Percentiles rank a stretch among this genome's conserved stretches.
Evolutionary conservation across 2,797 vertebrate genomes (phyloP).

Genomic region (Trematocara caparti): DNA sequence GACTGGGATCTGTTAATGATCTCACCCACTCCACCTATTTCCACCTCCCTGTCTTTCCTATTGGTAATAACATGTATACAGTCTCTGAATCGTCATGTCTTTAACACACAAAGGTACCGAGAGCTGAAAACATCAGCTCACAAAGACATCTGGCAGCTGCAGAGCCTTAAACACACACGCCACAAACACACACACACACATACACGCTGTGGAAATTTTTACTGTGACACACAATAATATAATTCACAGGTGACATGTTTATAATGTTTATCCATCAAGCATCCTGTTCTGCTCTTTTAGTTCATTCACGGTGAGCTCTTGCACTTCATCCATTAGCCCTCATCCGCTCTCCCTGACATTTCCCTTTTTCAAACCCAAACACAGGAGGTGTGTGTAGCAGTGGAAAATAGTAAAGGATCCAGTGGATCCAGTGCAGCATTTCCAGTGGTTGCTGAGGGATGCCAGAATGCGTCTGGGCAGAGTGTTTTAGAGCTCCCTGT

Average conservation of each 20-base stretch:
- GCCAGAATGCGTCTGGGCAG: conserved; percentile 11
- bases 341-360: conserved; percentile 10
- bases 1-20: conserved; percentile 59
- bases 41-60: conserved; percentile 12
- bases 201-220: neutral
- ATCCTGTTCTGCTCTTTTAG: conserved; percentile 26
- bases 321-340: conserved; percentile 31
- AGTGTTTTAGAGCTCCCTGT: conserved; percentile 51
- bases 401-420: conserved; percentile 25
- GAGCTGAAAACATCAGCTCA: neutral
- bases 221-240: neutral
- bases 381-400: neutral
- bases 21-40: conserved; percentile 43
- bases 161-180: neutral
- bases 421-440: conserved; percentile 15
- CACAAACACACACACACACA: neutral
- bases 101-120: neutral
- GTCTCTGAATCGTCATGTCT: neutral
- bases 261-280: conserved; percentile 30
- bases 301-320: neutral
- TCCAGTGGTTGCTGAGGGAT: conserved; percentile 18
- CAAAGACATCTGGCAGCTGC: conserved; percentile 32
- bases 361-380: conserved; percentile 44
- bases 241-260: conserved; percentile 20
- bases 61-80: conserved; percentile 21